Conservation (phyloP, 2,888 invertebrate genomes). For the Lordiphosa andalusiaca region DNA sequence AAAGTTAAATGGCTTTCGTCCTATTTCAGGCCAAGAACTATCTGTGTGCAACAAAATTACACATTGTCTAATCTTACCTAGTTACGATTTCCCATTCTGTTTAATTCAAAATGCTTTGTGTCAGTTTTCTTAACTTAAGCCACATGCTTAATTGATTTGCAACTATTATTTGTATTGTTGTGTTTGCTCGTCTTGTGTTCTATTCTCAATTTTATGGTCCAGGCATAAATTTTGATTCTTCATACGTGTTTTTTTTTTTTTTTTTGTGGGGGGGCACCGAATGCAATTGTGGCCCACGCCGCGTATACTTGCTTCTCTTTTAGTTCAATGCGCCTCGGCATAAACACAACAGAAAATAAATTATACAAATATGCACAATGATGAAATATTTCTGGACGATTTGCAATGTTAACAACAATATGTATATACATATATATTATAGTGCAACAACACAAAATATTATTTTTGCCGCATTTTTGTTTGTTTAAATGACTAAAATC, state of each 20-base stretch:
- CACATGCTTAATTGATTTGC: too few species aligned
- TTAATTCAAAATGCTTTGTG: background rate
- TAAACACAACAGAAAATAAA: slow-evolving; percentile 32
- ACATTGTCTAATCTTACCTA: too few species aligned
- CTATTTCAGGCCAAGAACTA: too few species aligned
- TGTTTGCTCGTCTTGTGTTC: too few species aligned
- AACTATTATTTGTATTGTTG: too few species aligned
- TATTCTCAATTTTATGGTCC: too few species aligned
- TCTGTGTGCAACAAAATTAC: too few species aligned
- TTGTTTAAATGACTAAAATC: slow-evolving; percentile 62
- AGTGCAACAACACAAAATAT: slow-evolving; percentile 13
- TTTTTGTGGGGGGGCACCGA: too few species aligned
- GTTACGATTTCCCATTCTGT: too few species aligned
- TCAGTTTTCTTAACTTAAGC: too few species aligned
- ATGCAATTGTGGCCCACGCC: slow-evolving; percentile 46
- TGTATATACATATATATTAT: too few species aligned
- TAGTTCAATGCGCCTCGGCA: slow-evolving; percentile 48
- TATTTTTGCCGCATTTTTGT: slow-evolving; percentile 36
- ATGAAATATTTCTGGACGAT: slow-evolving; percentile 45
- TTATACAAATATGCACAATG: slow-evolving; percentile 30
- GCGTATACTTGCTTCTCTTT: slow-evolving; percentile 46
- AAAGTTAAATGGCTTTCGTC: too few species aligned
- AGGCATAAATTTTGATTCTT: slow-evolving; percentile 11
- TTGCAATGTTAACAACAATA: slow-evolving; percentile 42
- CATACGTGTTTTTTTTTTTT: slow-evolving; percentile 21